phyloP scores from a whole-genome alignment of 2,888 invertebrate genomes.

The Punctoribates punctum region DNA sequence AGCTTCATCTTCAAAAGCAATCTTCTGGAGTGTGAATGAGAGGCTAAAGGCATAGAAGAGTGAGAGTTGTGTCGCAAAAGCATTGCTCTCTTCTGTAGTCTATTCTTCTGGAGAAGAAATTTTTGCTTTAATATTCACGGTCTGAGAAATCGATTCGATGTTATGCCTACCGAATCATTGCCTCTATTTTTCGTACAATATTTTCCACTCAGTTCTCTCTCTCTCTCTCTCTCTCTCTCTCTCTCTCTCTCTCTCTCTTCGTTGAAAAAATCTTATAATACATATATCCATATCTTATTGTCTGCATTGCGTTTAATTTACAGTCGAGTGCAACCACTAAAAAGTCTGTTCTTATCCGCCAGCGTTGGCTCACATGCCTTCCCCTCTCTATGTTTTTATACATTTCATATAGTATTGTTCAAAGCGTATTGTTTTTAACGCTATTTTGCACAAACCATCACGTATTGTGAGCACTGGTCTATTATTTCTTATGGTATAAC shows the following conservation, averaged over 20 bases:
- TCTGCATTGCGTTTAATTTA: conserved; percentile 32
- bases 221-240: not conserved
- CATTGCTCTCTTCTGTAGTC: too few relatives aligned
- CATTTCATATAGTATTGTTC: not conserved
- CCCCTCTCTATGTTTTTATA: not conserved
- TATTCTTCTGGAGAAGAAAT: not conserved
- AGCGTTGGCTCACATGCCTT: not conserved
- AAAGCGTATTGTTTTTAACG: conserved; percentile 22
- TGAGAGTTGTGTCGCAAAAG: not conserved
- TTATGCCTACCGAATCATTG: conserved; percentile 26
- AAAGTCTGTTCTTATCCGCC: not conserved
- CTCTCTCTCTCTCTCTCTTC: not conserved
- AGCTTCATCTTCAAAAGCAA: conserved; percentile 12
- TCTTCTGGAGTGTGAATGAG: not conserved
- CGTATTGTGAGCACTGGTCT: not conserved
- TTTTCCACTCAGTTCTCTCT: not conserved
- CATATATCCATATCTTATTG: conserved; percentile 33
- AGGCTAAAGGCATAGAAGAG: not conserved
- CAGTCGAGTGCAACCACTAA: conserved; percentile 32
- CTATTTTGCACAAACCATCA: conserved; percentile 14
- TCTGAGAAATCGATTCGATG: conserved; percentile 32
- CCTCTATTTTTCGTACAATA: not conserved
- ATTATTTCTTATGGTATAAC: not conserved
- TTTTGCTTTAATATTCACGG: conserved; percentile 23
- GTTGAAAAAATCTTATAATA: conserved; percentile 4